Evolutionary conservation across 2,113 vertebrate genomes (phyloP), one percentile per base, ranked within the genome.

Genomic region (Sander vitreus): DNA sequence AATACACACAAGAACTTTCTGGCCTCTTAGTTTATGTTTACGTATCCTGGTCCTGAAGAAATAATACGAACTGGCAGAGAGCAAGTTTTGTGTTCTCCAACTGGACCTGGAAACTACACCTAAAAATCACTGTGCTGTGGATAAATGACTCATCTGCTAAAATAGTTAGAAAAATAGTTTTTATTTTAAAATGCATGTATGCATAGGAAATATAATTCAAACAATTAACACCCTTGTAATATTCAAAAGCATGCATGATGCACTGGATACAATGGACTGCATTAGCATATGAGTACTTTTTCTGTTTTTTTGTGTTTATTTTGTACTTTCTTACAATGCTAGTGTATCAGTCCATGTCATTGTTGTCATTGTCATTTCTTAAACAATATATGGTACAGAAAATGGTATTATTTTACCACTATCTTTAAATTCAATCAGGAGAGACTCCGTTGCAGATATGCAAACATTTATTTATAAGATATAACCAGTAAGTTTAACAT

Each of bases 181-280:
- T 67, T 10, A 21, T 55, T 62, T 57, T 30, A 58, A 84, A 77
- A 74, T 36, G 13, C 47, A 66, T 58, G 27, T 47, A 36, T 51
- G 33, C 19, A 66, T n/a, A 15, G n/a, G 30, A 48, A 47, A 18
- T 53, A 33, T 23, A 39, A 30, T 86, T 59, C 66, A 53, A 80
- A 73, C 67, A 70, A 60, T 23, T 39, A 78, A 58, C 23, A 58
- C 43, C 19, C 77, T 47, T 85, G 45, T 54, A 65, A 80, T 71
- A 77, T 80, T 79, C 23, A 79, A 48, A 72, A 18, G 12, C n/a
- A 13, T 36, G 14, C n/a, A 12, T 19, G 5, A 53, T 23, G 54
- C 60, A 3, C 14, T 19, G 53, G 21, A 55, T 10, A 11, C 69
- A 78, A 47, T 36, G 50, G 8, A 23, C 33, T 48, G 51, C 48